Evolutionary conservation across 2,797 vertebrate genomes (phyloP).

Genomic region (Okamejei kenojei): DNA sequence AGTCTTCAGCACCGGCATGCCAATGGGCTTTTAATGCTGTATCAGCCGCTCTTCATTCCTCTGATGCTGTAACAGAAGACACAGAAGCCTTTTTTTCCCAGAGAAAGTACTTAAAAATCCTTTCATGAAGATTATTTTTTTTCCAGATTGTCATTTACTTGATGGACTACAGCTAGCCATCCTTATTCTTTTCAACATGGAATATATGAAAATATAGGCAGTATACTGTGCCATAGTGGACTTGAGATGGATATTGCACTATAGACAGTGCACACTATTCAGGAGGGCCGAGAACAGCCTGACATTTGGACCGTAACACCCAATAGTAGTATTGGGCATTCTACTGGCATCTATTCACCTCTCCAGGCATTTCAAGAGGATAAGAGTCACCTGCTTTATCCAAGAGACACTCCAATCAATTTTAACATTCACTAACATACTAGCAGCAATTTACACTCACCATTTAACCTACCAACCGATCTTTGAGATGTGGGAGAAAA

Average conservation of each 20-base stretch:
- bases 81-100: background rate
- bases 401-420: no score
- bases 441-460: no score
- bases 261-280: background rate
- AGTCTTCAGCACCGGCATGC: background rate
- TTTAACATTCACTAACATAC: no score
- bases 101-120: background rate
- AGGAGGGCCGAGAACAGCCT: background rate
- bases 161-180: background rate
- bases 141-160: no score
- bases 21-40: background rate
- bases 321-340: background rate
- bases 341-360: background rate
- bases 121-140: background rate
- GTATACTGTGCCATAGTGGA: no score
- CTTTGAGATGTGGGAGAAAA: no score
- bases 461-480: no score
- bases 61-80: background rate
- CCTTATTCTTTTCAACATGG: background rate
- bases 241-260: background rate
- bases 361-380: background rate
- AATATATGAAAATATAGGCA: conserved; percentile 3
- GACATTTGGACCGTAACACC: background rate
- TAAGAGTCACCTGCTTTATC: background rate
- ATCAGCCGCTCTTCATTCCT: background rate